These are phyloP conservation scores for Ptychadena robeensis DNA, from an alignment of 2,797 vertebrate genomes.

Conservation along the genomic window DNA sequence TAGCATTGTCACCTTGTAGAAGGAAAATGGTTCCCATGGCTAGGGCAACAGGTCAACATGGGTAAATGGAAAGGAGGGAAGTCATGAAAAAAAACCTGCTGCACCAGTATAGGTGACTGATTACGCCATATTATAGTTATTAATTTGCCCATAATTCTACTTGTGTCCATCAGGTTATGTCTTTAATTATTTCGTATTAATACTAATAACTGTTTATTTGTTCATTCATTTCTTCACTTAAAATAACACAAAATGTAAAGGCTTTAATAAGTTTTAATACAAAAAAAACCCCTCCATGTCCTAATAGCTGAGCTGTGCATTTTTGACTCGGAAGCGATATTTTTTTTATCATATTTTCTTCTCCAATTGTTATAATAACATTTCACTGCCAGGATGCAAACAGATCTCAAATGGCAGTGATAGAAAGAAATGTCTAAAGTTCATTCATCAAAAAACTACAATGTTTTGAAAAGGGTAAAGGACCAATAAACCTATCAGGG, in stretches of 20 bases:
- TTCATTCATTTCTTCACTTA: not conserved
- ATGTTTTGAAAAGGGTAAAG: constrained; percentile 99
- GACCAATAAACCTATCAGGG: constrained; percentile 95
- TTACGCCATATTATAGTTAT: too few relatives aligned
- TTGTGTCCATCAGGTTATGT: too few relatives aligned
- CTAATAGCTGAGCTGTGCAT: not conserved
- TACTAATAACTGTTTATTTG: not conserved
- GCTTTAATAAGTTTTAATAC: not conserved
- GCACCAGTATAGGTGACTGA: too few relatives aligned
- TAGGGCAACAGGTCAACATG: too few relatives aligned
- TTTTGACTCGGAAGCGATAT: not conserved
- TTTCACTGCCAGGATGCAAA: constrained; percentile 78
- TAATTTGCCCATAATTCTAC: not conserved
- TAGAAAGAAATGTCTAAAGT: constrained; percentile 93
- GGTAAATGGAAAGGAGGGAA: too few relatives aligned
- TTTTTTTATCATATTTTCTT: constrained; percentile 10
- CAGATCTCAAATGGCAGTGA: constrained; percentile 86
- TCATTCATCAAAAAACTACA: constrained; percentile 99
- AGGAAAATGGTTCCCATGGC: too few relatives aligned
- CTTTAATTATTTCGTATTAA: too few relatives aligned
- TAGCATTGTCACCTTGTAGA: too few relatives aligned
- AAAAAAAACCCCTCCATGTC: not conserved
- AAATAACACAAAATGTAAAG: not conserved
- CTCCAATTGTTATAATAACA: constrained; percentile 42
- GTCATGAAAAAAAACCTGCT: too few relatives aligned